Evolutionary conservation across 2,113 vertebrate genomes (phyloP).

Genomic region (Zapus hudsonius): DNA sequence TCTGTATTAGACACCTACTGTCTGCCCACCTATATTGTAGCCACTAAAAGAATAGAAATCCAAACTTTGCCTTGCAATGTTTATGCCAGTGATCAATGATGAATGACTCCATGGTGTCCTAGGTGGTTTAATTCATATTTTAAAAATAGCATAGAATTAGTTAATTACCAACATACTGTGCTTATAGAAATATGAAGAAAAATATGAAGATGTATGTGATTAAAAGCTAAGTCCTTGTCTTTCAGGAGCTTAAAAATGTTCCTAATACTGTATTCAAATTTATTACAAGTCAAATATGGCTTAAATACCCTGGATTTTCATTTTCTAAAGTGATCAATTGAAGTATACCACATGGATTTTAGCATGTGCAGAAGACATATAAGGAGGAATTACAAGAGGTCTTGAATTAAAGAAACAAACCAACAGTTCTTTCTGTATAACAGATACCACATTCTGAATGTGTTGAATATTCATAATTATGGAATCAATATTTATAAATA

Average conservation of each 20-base stretch:
- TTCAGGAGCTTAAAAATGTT: neutral
- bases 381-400: conserved; percentile 1
- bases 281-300: neutral
- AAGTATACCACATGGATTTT: neutral
- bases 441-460: conserved; percentile 21
- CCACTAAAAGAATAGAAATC: neutral
- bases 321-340: neutral
- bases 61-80: neutral
- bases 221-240: neutral
- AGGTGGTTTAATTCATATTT: neutral
- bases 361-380: neutral
- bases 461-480: conserved; percentile 50
- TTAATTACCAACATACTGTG: neutral
- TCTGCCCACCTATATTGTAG: neutral
- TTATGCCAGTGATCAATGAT: neutral
- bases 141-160: neutral
- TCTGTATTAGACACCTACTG: neutral
- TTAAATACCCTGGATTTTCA: neutral
- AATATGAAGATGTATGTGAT: too few species aligned
- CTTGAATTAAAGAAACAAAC: conserved; percentile 24
- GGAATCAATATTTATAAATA: conserved; percentile 38
- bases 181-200: neutral
- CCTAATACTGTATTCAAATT: neutral
- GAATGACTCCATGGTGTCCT: neutral
- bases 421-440: conserved; percentile 4